Conservation (phyloP, 1,140 invertebrate genomes). For the Drosophila pectinifera region DNA sequence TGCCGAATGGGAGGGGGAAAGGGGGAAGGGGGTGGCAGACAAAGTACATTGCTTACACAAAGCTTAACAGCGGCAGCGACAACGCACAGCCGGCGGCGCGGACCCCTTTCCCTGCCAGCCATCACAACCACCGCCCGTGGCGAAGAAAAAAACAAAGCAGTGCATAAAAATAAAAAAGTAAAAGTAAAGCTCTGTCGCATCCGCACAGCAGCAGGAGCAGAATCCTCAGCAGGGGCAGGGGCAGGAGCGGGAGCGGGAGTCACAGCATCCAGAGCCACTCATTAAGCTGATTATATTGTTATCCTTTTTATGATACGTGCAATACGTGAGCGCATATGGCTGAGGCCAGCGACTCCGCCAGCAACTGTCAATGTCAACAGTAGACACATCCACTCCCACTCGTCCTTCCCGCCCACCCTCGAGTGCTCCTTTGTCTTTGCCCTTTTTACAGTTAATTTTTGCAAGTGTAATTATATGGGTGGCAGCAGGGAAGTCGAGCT, state of each 20-base stretch:
- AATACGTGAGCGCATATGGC: slow-evolving; percentile 82
- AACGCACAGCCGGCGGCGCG: slow-evolving; percentile 68
- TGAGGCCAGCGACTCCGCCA: slow-evolving; percentile 26
- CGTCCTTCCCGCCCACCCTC: background rate
- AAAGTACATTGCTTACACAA: slow-evolving; percentile 82
- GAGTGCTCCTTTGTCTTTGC: slow-evolving; percentile 23
- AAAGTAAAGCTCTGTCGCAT: slow-evolving; percentile 79
- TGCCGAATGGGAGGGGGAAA: slow-evolving; percentile 42
- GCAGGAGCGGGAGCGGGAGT: slow-evolving; percentile 10
- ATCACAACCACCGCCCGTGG: slow-evolving; percentile 6
- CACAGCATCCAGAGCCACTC: slow-evolving; percentile 68
- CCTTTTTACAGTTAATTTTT: slow-evolving; percentile 66
- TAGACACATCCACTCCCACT: slow-evolving; percentile 9
- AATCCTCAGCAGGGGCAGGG: slow-evolving; percentile 5
- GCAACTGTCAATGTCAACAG: slow-evolving; percentile 49
- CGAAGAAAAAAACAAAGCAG: slow-evolving; percentile 71
- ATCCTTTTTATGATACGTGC: slow-evolving; percentile 85
- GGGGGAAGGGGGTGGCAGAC: slow-evolving; percentile 46
- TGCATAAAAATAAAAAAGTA: slow-evolving; percentile 80
- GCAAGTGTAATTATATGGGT: slow-evolving; percentile 77
- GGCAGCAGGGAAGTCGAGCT: slow-evolving; percentile 31
- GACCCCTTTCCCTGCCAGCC: slow-evolving; percentile 22
- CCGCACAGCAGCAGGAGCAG: slow-evolving; percentile 42
- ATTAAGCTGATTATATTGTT: slow-evolving; percentile 85
- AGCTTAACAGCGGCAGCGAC: slow-evolving; percentile 75